These are phyloP conservation scores for Craterocephalus amniculus DNA, from an alignment of 2,797 vertebrate genomes.

Conservation along the genomic window DNA sequence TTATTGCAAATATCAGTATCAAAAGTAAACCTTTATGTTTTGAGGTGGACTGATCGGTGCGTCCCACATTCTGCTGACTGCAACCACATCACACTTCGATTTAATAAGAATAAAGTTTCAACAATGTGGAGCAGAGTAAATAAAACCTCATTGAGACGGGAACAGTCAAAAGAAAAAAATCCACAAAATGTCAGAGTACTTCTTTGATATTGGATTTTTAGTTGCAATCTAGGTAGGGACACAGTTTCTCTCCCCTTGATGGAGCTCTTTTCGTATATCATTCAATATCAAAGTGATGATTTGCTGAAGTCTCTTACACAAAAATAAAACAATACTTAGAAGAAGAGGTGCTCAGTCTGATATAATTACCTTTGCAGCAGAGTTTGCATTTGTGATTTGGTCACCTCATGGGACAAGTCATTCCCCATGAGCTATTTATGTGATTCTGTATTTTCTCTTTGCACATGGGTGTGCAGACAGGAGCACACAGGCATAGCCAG, in stretches of 20 bases:
- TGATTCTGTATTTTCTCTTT: not conserved
- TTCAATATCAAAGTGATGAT: slow-evolving; percentile 10
- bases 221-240: not conserved
- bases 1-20: not conserved
- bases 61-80: not conserved
- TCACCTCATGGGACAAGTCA: slow-evolving; percentile 10
- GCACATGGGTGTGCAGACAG: not conserved
- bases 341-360: not conserved
- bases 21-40: not conserved
- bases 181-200: too few relatives aligned
- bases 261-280: slow-evolving; percentile 1
- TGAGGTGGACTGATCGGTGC: not conserved
- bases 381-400: slow-evolving; percentile 21
- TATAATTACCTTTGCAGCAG: not conserved
- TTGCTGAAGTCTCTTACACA: slow-evolving; percentile 1
- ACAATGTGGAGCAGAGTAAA: too few relatives aligned
- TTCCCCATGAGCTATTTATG: slow-evolving; percentile 5
- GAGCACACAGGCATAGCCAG: not conserved
- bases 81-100: not conserved
- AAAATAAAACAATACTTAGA: not conserved
- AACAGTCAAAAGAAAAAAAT: too few relatives aligned
- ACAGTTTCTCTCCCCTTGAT: not conserved
- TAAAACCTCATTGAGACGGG: too few relatives aligned
- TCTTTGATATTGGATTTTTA: too few relatives aligned
- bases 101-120: too few relatives aligned